Evolutionary conservation across 2,888 invertebrate genomes (phyloP).

Genomic region (Elmis aenea): DNA sequence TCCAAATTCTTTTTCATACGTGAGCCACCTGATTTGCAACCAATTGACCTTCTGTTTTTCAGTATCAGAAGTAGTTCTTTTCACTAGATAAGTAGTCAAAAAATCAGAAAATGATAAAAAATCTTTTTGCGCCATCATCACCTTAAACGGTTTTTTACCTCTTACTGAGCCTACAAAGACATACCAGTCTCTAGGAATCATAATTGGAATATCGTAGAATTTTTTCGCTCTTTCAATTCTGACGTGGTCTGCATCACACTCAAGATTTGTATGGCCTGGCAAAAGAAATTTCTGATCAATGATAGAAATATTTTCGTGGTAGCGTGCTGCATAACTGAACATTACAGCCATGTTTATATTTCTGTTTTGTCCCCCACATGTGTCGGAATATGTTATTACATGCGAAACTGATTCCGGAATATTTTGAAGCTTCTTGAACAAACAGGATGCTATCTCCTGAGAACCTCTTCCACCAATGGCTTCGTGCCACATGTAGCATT

Average conservation of each 20-base stretch:
- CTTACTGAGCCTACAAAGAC: constrained; percentile 16
- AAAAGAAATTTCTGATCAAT: constrained; percentile 23
- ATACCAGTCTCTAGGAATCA: constrained; percentile 17
- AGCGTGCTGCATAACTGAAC: constrained; percentile 14
- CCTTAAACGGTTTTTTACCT: constrained; percentile 15
- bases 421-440: constrained; percentile 20
- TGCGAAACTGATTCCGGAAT: constrained; percentile 11
- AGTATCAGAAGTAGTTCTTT: constrained; percentile 11
- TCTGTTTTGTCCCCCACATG: constrained; percentile 25
- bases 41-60: constrained; percentile 14
- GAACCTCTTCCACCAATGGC: constrained; percentile 13
- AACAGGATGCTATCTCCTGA: constrained; percentile 14
- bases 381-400: constrained; percentile 22
- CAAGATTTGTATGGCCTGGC: constrained; percentile 21
- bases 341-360: constrained; percentile 23
- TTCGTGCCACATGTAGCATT: constrained; percentile 18
- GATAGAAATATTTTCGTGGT: constrained; percentile 4
- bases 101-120: constrained; percentile 4
- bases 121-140: constrained; percentile 10
- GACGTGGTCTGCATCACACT: constrained; percentile 23
- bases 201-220: constrained; percentile 8
- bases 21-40: constrained; percentile 17
- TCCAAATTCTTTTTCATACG: constrained; percentile 18
- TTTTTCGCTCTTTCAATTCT: constrained; percentile 21
- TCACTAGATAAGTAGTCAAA: constrained; percentile 3